phyloP scores from a whole-genome alignment of 2,888 invertebrate species.

The Chymomyza procnemis region DNA sequence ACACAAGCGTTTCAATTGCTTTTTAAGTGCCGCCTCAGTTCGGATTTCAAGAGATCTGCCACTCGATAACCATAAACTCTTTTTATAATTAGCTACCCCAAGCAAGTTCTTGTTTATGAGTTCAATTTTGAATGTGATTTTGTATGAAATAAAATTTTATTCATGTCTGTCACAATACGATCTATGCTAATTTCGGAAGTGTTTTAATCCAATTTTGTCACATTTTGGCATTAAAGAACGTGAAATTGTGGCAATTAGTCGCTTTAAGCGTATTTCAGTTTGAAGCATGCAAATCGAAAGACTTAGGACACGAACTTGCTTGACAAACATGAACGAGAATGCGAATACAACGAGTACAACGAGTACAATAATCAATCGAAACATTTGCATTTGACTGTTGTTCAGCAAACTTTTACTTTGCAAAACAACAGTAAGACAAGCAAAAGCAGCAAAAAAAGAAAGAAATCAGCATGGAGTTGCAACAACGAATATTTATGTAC shows the following conservation, averaged over 20 bases:
- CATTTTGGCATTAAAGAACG: neutral
- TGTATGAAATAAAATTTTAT: neutral
- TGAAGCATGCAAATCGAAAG: constrained; percentile 40
- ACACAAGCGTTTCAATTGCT: constrained; percentile 43
- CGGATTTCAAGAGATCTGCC: constrained; percentile 19
- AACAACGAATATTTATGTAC: neutral
- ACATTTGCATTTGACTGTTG: constrained; percentile 6
- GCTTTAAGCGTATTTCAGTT: constrained; percentile 19
- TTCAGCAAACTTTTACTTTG: neutral
- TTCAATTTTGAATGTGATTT: neutral
- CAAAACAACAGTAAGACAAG: neutral
- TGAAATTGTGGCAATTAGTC: constrained; percentile 42
- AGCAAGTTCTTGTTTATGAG: constrained; percentile 11
- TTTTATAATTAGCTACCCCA: neutral
- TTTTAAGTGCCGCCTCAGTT: constrained; percentile 64
- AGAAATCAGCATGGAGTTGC: neutral
- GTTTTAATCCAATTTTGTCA: neutral
- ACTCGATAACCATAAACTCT: neutral
- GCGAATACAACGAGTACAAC: constrained; percentile 42
- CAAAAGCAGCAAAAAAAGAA: neutral
- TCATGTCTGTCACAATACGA: constrained; percentile 16
- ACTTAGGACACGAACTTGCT: constrained; percentile 69
- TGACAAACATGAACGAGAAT: constrained; percentile 35
- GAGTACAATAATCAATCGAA: constrained; percentile 33
- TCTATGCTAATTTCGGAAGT: constrained; percentile 56